Conservation (phyloP, 2,113 vertebrate species). For the Isichthys henryi region DNA sequence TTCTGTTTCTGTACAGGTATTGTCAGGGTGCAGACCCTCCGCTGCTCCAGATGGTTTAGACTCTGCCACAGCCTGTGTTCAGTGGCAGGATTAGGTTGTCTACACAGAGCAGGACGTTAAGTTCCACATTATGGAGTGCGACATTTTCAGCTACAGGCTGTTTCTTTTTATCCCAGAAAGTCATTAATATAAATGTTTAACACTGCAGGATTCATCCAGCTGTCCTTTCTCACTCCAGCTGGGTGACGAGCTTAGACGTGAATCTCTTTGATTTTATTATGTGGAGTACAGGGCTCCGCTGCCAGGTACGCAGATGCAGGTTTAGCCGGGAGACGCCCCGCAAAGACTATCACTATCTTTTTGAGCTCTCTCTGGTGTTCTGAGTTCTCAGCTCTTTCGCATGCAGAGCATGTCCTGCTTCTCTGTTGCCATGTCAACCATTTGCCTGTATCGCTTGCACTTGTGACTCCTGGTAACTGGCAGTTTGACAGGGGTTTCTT, state of each 20-base stretch:
- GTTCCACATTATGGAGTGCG: neutral
- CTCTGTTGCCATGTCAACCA: neutral
- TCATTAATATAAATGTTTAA: conserved; percentile 2
- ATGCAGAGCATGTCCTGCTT: neutral
- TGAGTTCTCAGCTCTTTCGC: neutral
- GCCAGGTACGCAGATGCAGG: neutral
- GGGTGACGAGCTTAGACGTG: neutral
- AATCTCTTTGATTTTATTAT: neutral
- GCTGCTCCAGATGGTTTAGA: neutral
- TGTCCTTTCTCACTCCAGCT: neutral
- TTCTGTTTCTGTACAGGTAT: neutral
- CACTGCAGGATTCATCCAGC: neutral
- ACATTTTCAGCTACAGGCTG: neutral
- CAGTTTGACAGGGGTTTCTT: neutral
- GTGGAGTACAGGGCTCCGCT: neutral
- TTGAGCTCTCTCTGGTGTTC: neutral
- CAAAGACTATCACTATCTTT: neutral
- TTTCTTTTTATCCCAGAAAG: neutral
- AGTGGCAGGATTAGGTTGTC: neutral
- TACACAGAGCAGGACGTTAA: neutral
- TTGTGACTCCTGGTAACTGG: conserved; percentile 3
- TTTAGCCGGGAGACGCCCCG: neutral
- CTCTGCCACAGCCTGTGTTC: neutral
- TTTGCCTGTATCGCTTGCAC: neutral
- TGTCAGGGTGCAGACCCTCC: neutral